Evolutionary conservation across 1,140 invertebrate species (phyloP).

Genomic region (Drosophila ohnishii): DNA sequence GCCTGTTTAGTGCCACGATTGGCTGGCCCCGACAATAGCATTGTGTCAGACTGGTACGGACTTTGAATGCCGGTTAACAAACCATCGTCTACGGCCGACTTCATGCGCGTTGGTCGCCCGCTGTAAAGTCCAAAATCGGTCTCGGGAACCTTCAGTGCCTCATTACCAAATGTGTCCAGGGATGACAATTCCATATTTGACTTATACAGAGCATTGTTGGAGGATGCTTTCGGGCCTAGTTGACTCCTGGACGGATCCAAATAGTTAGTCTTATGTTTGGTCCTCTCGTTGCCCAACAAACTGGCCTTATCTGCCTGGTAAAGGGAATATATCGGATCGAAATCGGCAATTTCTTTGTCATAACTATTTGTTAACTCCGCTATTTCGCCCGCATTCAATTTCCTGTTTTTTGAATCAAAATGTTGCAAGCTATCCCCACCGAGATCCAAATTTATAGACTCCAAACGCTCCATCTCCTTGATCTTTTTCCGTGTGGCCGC

Average conservation of each 20-base stretch:
- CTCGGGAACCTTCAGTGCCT: not conserved
- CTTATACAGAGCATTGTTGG: not conserved
- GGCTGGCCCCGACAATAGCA: too few relatives aligned
- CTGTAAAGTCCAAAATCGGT: not conserved
- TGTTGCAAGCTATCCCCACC: not conserved
- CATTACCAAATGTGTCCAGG: not conserved
- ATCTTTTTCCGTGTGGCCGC: too few relatives aligned
- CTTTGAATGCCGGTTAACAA: not conserved
- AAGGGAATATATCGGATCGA: slow-evolving; percentile 27
- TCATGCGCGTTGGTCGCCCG: not conserved
- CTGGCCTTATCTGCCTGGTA: slow-evolving; percentile 22
- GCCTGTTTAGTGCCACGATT: not conserved
- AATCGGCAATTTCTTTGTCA: slow-evolving; percentile 44
- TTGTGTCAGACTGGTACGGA: not conserved
- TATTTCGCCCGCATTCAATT: not conserved
- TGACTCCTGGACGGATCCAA: slow-evolving; percentile 32
- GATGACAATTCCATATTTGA: not conserved
- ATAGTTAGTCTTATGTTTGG: slow-evolving; percentile 18
- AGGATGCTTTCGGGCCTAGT: not conserved
- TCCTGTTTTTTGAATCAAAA: not conserved
- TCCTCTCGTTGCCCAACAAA: slow-evolving; percentile 40
- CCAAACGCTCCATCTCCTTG: not conserved
- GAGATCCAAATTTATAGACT: too few relatives aligned
- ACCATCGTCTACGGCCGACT: not conserved
- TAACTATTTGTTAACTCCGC: slow-evolving; percentile 53